Base-by-base conservation (phyloP, 2,797 vertebrate species). In the Fundulus diaphanus region DNA sequence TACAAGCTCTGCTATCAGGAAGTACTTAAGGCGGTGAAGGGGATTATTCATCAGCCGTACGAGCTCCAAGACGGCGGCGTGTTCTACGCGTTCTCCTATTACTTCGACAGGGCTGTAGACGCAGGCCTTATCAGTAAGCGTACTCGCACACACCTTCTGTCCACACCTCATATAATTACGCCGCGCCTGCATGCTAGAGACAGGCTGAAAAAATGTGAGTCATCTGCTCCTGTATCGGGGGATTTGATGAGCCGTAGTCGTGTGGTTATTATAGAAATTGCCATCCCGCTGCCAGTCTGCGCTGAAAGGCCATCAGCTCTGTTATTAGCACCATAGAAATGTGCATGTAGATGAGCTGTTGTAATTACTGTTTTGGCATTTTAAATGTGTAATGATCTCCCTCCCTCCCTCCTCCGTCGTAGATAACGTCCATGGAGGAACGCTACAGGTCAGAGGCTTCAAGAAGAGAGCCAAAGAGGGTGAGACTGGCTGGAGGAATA, bases 71-170 rank as follows among this genome's bases (percentile, higher is more conserved):
- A 91, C 84, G 86, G 90, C 83, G 93, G 89, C 31, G 90, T 94
- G 74, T 98, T 99, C 92, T 99, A 97, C 35, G 98, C 98, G 7
- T 99, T 99, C 92, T 99, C 98, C 68, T 99, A 99, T 89, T 99
- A 98, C 86, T 99, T 96, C 48, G 98, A 99, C 86, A 94, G 97
- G 82, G 98, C 98, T 3, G 96, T 92, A 81, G 98, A 99, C 37
- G 96, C 96, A 1, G 93, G 95, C 81, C 92, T 99, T 82, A 98
- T 99, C 13, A 96, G 98, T 99, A 82, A 95, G 94, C 85, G 44
- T 33, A 2, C 33, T 56, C 83, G 51, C 77, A 35, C 83, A 63
- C 73, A 20, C 80, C 27, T 61, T 35, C 40, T 52, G 48, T 3
- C 82, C 86, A 81, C 89, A 81, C 73, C 81, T 84, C 72, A 70